Percentiles rank a stretch among this genome's conserved stretches.
These are phyloP conservation scores for Drosophila maculinotata DNA, from an alignment of 2,888 invertebrate species.

Conservation along the genomic window DNA sequence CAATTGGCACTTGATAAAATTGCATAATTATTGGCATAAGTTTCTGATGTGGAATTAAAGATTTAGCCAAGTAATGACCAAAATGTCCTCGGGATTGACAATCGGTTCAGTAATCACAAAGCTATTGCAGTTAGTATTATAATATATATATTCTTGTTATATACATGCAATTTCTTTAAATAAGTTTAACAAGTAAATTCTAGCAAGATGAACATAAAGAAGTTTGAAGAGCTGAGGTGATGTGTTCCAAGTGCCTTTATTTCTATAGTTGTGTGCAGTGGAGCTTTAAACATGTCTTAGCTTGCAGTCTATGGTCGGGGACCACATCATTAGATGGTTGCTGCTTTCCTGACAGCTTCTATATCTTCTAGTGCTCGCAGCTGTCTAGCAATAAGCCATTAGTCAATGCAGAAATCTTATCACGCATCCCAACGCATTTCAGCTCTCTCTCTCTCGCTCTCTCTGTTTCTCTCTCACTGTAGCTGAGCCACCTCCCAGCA, in stretches of 20 bases:
- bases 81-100: no score
- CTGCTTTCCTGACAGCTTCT: constrained; percentile 16
- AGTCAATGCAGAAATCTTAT: constrained; percentile 64
- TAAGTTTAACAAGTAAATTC: no score
- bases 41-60: neutral
- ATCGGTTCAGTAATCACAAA: no score
- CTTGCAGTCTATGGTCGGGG: constrained; percentile 2
- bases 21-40: constrained; percentile 5
- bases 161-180: no score
- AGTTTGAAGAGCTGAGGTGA: neutral
- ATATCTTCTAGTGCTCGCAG: constrained; percentile 40
- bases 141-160: no score
- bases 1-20: constrained; percentile 5
- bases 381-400: constrained; percentile 56
- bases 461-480: neutral
- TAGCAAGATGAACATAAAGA: no score
- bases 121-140: no score
- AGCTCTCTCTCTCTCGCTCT: neutral
- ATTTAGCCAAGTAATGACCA: no score
- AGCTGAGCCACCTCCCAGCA: constrained; percentile 22
- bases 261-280: neutral
- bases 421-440: constrained; percentile 35
- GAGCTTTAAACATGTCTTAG: neutral
- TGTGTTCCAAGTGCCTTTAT: neutral
- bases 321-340: constrained; percentile 26